A percentile compares a stretch with the other conserved stretches of the same genome.
phyloP scores from a whole-genome alignment of 92 coral and sea anemone genomes.

The Heteractis magnifica region DNA sequence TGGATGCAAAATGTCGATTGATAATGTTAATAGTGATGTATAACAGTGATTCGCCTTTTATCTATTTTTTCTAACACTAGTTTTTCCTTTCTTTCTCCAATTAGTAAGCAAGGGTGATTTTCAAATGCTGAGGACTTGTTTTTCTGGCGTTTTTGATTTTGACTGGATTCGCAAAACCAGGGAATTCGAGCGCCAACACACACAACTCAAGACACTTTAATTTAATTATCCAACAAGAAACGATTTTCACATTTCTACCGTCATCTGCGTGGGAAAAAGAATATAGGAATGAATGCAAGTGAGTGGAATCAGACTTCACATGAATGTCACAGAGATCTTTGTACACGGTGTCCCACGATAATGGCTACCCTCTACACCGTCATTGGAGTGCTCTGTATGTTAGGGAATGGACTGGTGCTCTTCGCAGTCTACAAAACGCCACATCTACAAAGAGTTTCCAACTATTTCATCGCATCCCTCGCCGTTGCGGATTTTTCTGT shows the following conservation, averaged over 20 bases:
- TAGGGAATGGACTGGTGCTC: conserved; percentile 54
- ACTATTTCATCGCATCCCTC: conserved; percentile 66
- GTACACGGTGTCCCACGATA: conserved; percentile 12
- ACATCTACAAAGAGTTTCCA: conserved; percentile 54
- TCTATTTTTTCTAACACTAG: too few relatives aligned
- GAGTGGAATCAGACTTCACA: neutral
- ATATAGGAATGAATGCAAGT: neutral
- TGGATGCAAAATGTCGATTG: neutral
- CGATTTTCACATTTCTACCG: neutral
- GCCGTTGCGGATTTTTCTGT: conserved; percentile 67
- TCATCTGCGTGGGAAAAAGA: neutral
- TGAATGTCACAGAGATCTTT: neutral
- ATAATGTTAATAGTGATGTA: too few relatives aligned
- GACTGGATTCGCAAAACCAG: too few relatives aligned
- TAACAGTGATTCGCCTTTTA: too few relatives aligned
- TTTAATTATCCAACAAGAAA: too few relatives aligned
- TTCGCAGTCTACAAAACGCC: conserved; percentile 49
- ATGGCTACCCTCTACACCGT: conserved; percentile 47
- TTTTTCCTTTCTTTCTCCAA: too few relatives aligned
- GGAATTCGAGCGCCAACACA: too few relatives aligned
- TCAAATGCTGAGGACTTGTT: too few relatives aligned
- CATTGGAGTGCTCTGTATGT: conserved; percentile 53
- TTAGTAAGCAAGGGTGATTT: too few relatives aligned
- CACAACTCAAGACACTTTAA: too few relatives aligned
- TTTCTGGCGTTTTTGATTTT: too few relatives aligned